Conservation (phyloP, 2,797 vertebrate genomes). For the Peromyscus eremicus region DNA sequence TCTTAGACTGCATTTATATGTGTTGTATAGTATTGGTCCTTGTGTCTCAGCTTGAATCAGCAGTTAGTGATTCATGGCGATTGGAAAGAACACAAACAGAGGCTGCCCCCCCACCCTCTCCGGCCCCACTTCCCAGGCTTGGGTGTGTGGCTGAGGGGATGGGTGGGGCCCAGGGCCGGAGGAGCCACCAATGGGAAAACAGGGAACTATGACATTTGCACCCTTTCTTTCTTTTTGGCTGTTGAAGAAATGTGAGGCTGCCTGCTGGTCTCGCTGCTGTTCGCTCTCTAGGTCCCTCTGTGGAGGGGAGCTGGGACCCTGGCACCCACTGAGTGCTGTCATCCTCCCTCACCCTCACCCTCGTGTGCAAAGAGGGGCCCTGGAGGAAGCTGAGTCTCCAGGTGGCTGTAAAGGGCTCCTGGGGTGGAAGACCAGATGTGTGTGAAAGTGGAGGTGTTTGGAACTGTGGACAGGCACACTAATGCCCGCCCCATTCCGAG, state of each 20-base stretch:
- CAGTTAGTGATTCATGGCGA: constrained; percentile 67
- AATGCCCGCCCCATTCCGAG: not conserved
- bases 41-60: constrained; percentile 68
- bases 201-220: constrained; percentile 62
- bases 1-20: not conserved
- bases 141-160: constrained; percentile 4
- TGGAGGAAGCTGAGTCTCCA: not conserved
- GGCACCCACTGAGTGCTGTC: not conserved
- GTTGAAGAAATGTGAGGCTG: constrained; percentile 12
- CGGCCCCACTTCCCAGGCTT: not conserved
- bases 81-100: constrained; percentile 33
- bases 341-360: not conserved
- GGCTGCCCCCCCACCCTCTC: not conserved
- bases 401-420: not conserved
- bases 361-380: not conserved
- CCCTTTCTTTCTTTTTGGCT: constrained; percentile 68
- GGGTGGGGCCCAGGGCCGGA: constrained; percentile 24
- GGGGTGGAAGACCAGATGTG: not conserved
- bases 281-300: not conserved
- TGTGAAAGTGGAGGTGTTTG: not conserved
- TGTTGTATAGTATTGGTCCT: constrained; percentile 39
- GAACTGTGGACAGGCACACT: not conserved
- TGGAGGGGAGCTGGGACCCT: not conserved
- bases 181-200: not conserved
- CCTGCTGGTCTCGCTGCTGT: not conserved